A percentile compares a stretch with the other conserved stretches of the same genome.
Evolutionary conservation across 2,797 vertebrate species (phyloP).

Genomic region (Thaleichthys pacificus): DNA sequence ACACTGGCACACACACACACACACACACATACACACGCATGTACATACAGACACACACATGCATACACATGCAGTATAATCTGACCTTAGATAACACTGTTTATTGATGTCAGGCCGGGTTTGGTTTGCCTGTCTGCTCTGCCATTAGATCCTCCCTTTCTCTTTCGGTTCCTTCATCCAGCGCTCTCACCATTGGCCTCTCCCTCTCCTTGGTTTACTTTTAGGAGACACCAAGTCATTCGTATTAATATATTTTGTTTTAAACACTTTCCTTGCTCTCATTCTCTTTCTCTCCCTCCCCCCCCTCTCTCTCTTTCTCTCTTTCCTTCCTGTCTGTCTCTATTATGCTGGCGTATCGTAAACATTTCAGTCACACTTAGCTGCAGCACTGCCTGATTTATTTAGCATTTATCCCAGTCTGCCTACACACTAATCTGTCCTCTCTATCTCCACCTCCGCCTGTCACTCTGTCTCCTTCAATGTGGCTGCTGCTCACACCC

Average conservation of each 20-base stretch:
- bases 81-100: background rate
- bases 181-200: slow-evolving; percentile 4
- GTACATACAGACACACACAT: slow-evolving; percentile 4
- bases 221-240: slow-evolving; percentile 12
- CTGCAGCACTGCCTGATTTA: slow-evolving; percentile 62
- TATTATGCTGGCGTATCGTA: slow-evolving; percentile 49
- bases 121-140: slow-evolving; percentile 13
- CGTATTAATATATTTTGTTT: background rate
- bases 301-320: slow-evolving; percentile 19
- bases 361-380: slow-evolving; percentile 71
- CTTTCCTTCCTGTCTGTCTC: slow-evolving; percentile 30
- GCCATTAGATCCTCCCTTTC: slow-evolving; percentile 25
- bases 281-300: slow-evolving; percentile 18
- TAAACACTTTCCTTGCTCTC: slow-evolving; percentile 19
- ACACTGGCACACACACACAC: background rate
- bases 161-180: slow-evolving; percentile 4
- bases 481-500: slow-evolving; percentile 30
- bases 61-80: slow-evolving; percentile 4
- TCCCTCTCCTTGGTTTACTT: background rate
- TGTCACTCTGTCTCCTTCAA: slow-evolving; percentile 49
- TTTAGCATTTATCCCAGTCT: slow-evolving; percentile 47
- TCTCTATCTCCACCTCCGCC: slow-evolving; percentile 53
- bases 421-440: slow-evolving; percentile 51
- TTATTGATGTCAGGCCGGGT: background rate
- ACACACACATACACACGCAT: slow-evolving; percentile 4